Conservation (phyloP, 2,797 vertebrate genomes). For the Bovichtus diacanthus region DNA sequence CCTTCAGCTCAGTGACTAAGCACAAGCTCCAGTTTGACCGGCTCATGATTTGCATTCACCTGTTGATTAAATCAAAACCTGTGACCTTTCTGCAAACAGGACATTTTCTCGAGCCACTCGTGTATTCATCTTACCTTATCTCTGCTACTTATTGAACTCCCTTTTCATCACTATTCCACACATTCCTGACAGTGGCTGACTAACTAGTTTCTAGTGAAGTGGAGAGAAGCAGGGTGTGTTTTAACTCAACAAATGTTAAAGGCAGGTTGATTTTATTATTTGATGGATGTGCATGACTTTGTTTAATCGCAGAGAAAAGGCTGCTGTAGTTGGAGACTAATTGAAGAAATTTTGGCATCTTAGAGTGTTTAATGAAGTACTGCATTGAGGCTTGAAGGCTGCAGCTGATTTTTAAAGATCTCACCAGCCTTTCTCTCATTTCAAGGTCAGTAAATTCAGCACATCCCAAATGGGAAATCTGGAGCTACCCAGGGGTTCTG, state of each 20-base stretch:
- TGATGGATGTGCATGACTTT: not conserved
- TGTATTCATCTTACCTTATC: not conserved
- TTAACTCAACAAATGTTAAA: not conserved
- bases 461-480: constrained; percentile 39
- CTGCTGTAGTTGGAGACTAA: not conserved
- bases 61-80: constrained; percentile 26
- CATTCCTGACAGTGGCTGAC: not conserved
- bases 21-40: not conserved
- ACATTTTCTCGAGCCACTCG: not conserved
- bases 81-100: not conserved
- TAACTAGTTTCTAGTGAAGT: not conserved
- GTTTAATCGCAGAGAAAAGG: not conserved
- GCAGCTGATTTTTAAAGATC: constrained; percentile 2
- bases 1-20: not conserved
- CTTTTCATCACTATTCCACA: not conserved
- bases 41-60: not conserved
- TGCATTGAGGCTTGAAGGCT: not conserved
- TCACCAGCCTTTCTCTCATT: constrained; percentile 5
- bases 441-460: constrained; percentile 60
- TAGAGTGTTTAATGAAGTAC: not conserved
- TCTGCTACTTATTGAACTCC: not conserved
- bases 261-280: not conserved
- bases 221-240: not conserved
- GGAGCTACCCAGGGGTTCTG: constrained; percentile 30
- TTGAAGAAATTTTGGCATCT: not conserved